phyloP scores from a whole-genome alignment of 2,113 vertebrate species.

The Haplochromis burtoni region DNA sequence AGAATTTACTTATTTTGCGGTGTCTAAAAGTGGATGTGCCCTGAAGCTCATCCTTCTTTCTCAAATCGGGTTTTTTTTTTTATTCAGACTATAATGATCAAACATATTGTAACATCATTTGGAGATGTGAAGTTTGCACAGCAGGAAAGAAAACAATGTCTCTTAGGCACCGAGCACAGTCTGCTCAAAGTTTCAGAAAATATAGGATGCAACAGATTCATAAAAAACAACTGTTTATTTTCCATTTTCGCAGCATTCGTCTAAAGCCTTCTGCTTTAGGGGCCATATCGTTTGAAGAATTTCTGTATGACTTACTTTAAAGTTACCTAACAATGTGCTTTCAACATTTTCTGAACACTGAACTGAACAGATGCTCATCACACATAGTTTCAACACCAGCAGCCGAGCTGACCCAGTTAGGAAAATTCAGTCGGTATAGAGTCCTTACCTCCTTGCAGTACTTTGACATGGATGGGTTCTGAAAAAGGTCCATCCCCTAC shows the following conservation, averaged over 20 bases:
- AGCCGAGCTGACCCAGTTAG: neutral
- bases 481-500: constrained; percentile 96
- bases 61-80: neutral
- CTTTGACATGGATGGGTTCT: constrained; percentile 94
- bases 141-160: neutral
- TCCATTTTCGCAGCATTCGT: neutral
- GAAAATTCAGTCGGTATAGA: neutral
- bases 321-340: neutral
- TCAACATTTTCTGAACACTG: neutral
- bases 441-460: constrained; percentile 88
- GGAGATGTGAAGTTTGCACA: neutral
- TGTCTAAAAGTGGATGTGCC: neutral
- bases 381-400: neutral
- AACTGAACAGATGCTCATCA: neutral
- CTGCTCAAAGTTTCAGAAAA: neutral
- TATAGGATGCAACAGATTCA: neutral
- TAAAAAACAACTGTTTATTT: neutral
- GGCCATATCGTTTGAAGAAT: neutral
- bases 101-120: neutral
- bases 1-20: neutral
- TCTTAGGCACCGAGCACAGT: neutral
- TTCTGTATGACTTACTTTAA: neutral
- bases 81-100: neutral
- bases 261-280: neutral
- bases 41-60: neutral